Conservation (phyloP, 1,140 invertebrate genomes). For the Drosophila ananassae region DNA sequence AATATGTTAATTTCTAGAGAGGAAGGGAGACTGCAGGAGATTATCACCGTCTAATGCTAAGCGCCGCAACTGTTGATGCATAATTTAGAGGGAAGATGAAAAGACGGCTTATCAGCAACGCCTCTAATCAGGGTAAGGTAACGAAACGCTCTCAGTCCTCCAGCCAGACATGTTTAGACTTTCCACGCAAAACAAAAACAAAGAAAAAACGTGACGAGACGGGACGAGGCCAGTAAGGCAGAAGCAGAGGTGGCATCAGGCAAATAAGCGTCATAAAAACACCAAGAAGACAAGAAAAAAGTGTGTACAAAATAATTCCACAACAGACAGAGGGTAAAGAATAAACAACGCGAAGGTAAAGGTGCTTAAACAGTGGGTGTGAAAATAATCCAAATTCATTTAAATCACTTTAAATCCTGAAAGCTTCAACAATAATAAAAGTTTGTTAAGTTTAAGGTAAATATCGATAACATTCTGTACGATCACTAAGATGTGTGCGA, state of each 20-base stretch:
- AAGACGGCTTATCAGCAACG: conserved; percentile 59
- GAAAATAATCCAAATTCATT: not conserved
- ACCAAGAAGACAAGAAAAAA: conserved; percentile 51
- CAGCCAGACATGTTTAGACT: conserved; percentile 49
- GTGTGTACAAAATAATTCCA: conserved; percentile 77
- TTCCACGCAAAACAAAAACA: conserved; percentile 18
- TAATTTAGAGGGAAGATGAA: conserved; percentile 55
- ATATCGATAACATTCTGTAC: no score
- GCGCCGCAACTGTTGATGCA: conserved; percentile 52
- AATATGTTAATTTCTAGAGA: conserved; percentile 41
- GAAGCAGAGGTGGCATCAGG: conserved; percentile 19
- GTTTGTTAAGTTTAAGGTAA: no score
- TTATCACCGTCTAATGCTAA: conserved; percentile 64
- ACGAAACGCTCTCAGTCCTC: conserved; percentile 17
- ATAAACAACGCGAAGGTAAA: conserved; percentile 68
- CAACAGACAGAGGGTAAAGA: conserved; percentile 65
- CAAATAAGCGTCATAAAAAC: conserved; percentile 65
- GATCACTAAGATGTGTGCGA: no score
- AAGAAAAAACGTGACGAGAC: not conserved
- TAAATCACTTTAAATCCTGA: no score
- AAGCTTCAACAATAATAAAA: no score
- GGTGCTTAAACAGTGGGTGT: conserved; percentile 53
- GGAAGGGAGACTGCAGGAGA: conserved; percentile 15
- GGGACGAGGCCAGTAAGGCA: conserved; percentile 14
- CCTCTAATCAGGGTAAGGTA: conserved; percentile 69